Evolutionary conservation across 2,797 vertebrate species (phyloP).

Genomic region (Novumbra hubbsi): DNA sequence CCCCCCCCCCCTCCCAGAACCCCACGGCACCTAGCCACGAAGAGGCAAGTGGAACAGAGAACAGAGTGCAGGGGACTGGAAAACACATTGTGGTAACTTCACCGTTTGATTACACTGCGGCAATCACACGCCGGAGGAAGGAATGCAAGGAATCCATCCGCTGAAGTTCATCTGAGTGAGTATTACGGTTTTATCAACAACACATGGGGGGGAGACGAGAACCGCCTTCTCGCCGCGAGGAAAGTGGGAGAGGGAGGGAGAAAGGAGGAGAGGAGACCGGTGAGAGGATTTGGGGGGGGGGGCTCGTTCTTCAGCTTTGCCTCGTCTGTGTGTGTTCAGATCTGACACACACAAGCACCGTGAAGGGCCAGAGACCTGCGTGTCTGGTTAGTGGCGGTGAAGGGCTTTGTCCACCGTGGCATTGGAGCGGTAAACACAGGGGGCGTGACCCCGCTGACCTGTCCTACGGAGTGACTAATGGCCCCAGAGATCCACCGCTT

Average conservation of each 20-base stretch:
- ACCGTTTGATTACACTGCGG: constrained; percentile 56
- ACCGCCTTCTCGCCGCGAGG: constrained; percentile 22
- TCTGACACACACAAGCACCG: constrained; percentile 19
- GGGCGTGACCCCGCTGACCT: constrained; percentile 1
- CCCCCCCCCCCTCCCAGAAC: no score
- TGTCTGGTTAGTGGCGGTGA: constrained; percentile 18
- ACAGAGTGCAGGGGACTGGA: constrained; percentile 9
- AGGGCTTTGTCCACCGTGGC: constrained; percentile 35
- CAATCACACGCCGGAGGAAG: constrained; percentile 46
- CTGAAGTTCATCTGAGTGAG: constrained; percentile 49
- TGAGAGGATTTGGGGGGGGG: background rate
- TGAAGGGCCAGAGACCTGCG: constrained; percentile 8
- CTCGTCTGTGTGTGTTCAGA: constrained; percentile 23
- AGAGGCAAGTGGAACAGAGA: constrained; percentile 5
- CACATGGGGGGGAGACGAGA: constrained; percentile 45
- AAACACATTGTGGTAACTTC: constrained; percentile 43
- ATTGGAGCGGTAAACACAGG: constrained; percentile 39
- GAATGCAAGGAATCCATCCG: constrained; percentile 46
- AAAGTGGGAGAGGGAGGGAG: background rate
- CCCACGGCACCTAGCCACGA: background rate
- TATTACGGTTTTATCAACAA: constrained; percentile 61
- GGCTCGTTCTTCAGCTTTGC: background rate
- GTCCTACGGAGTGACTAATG: constrained; percentile 15
- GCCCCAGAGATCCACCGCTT: background rate
- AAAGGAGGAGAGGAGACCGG: background rate